Evolutionary conservation across 2,113 vertebrate species (phyloP).

Genomic region (Burhinus bistriatus): DNA sequence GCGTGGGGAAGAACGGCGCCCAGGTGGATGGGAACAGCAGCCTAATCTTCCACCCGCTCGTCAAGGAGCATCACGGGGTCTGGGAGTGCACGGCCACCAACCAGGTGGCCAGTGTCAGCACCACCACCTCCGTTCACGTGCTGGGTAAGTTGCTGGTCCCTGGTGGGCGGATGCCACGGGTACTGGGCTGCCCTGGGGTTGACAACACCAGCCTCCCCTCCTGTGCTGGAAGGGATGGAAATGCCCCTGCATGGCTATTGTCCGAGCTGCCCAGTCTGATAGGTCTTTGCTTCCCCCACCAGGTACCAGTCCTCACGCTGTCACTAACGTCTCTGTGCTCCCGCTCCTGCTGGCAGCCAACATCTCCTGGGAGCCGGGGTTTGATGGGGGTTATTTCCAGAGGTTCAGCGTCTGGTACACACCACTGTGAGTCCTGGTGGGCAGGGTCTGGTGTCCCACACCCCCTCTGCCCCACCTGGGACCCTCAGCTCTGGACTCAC

Average conservation of each 20-base stretch:
- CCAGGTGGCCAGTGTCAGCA: constrained; percentile 80
- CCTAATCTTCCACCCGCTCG: constrained; percentile 82
- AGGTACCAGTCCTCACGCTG: constrained; percentile 93
- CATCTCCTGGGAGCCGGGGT: constrained; percentile 91
- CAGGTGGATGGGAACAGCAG: constrained; percentile 82
- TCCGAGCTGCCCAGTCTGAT: not conserved
- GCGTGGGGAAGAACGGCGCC: constrained; percentile 64
- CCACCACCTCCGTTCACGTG: constrained; percentile 82
- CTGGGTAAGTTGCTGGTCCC: constrained; percentile 78
- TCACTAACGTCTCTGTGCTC: constrained; percentile 78
- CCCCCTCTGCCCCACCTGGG: fast-evolving
- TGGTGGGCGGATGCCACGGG: not conserved
- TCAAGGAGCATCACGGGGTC: constrained; percentile 87
- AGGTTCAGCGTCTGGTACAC: constrained; percentile 93
- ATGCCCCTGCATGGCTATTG: not conserved
- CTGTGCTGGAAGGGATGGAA: not conserved
- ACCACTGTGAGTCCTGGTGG: constrained; percentile 67
- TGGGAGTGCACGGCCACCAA: constrained; percentile 91
- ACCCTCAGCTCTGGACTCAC: fast-evolving
- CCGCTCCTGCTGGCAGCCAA: constrained; percentile 83
- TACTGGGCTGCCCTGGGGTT: not conserved
- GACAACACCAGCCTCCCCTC: too few species aligned
- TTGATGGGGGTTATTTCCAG: constrained; percentile 93
- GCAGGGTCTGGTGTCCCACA: not conserved
- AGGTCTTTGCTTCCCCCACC: not conserved